Evolutionary conservation across 2,888 invertebrate genomes (phyloP).

Genomic region (Plutella xylostella): DNA sequence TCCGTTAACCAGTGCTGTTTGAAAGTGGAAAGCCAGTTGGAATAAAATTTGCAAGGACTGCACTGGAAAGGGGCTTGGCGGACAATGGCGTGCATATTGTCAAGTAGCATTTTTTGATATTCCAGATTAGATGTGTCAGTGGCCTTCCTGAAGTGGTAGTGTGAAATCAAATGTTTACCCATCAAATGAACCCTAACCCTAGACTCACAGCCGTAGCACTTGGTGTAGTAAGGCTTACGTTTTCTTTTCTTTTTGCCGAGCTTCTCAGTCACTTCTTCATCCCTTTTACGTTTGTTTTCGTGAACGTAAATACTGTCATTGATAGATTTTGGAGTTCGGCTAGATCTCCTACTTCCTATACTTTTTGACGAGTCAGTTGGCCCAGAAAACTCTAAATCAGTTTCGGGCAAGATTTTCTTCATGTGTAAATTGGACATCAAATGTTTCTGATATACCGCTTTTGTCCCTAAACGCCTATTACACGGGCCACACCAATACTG

Average conservation of each 20-base stretch:
- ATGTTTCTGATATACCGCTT: slow-evolving; percentile 81
- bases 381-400: slow-evolving; percentile 76
- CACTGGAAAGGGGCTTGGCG: slow-evolving; percentile 89
- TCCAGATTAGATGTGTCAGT: slow-evolving; percentile 67
- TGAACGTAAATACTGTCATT: slow-evolving; percentile 41
- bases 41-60: slow-evolving; percentile 85
- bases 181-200: slow-evolving; percentile 76
- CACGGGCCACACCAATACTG: slow-evolving; percentile 87
- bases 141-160: slow-evolving; percentile 84
- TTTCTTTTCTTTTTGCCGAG: slow-evolving; percentile 53
- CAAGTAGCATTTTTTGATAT: slow-evolving; percentile 75
- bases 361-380: slow-evolving; percentile 36
- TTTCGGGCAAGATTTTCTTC: slow-evolving; percentile 74
- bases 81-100: slow-evolving; percentile 82
- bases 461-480: slow-evolving; percentile 79
- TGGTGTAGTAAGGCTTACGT: slow-evolving; percentile 69
- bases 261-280: slow-evolving; percentile 25
- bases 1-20: slow-evolving; percentile 80
- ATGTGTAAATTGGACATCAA: slow-evolving; percentile 79
- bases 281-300: slow-evolving; percentile 35
- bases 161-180: slow-evolving; percentile 88
- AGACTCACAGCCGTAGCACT: slow-evolving; percentile 79
- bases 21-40: slow-evolving; percentile 79
- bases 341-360: slow-evolving; percentile 35
- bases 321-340: slow-evolving; percentile 43